phyloP scores from a whole-genome alignment of 2,113 vertebrate genomes.

The Brachyhypopomus occidentalis region DNA sequence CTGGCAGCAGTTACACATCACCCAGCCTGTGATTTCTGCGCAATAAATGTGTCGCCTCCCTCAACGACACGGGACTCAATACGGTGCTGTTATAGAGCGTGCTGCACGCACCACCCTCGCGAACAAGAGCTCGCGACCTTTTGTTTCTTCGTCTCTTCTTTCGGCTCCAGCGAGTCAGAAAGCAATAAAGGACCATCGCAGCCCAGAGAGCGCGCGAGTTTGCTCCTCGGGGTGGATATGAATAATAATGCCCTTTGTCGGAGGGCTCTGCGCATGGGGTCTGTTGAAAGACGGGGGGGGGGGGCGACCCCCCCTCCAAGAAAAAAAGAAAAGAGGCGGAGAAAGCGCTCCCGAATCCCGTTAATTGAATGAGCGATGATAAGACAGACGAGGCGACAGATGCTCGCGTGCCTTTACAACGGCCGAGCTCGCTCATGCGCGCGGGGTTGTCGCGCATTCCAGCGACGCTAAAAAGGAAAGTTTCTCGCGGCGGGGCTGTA shows the following conservation, averaged over 20 bases:
- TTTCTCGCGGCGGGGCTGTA: conserved; percentile 68
- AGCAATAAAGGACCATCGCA: conserved; percentile 45
- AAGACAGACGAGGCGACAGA: conserved; percentile 87
- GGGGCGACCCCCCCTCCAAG: conserved; percentile 33
- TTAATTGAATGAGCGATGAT: conserved; percentile 96
- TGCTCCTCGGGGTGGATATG: conserved; percentile 38
- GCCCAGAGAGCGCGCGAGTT: not conserved
- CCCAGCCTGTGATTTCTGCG: conserved; percentile 2
- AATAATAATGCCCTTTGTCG: conserved; percentile 63
- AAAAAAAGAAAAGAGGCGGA: conserved; percentile 55
- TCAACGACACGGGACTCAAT: conserved; percentile 43
- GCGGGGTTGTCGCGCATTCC: conserved; percentile 78
- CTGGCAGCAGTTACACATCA: not conserved
- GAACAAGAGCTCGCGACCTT: conserved; percentile 20
- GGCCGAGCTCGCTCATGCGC: conserved; percentile 61
- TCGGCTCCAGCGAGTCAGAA: conserved; percentile 46
- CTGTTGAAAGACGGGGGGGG: conserved; percentile 30
- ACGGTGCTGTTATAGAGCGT: conserved; percentile 28
- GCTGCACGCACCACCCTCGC: conserved; percentile 32
- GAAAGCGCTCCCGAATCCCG: conserved; percentile 68
- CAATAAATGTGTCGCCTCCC: conserved; percentile 45
- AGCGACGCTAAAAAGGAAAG: conserved; percentile 34
- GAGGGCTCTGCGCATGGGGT: conserved; percentile 25
- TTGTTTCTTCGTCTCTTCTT: conserved; percentile 22
- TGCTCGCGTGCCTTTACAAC: conserved; percentile 98